Conservation (phyloP, 2,797 vertebrate species). For the Oreochromis mossambicus region DNA sequence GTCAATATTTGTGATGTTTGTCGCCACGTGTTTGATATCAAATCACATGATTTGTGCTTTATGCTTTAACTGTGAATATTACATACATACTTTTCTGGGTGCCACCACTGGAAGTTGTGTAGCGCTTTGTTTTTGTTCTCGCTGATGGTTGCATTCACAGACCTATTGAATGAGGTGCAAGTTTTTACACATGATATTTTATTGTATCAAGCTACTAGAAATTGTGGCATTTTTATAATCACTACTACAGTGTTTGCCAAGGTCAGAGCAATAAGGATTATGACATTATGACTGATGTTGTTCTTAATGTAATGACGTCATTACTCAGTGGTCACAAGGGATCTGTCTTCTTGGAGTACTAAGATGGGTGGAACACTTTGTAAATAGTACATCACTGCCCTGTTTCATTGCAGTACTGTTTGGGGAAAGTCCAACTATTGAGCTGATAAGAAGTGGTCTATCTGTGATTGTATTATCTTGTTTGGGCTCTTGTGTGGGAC, state of each 20-base stretch:
- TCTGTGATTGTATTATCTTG: not conserved
- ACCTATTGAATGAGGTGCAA: constrained; percentile 15
- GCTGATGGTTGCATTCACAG: not conserved
- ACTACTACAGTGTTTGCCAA: not conserved
- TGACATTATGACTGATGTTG: not conserved
- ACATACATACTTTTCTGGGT: not conserved
- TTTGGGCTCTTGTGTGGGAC: constrained; percentile 1
- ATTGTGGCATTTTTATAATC: constrained; percentile 10
- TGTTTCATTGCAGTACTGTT: not conserved
- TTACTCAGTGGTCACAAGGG: not conserved
- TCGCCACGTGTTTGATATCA: not conserved
- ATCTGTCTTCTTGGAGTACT: not conserved
- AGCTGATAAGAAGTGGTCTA: not conserved
- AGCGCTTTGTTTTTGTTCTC: not conserved
- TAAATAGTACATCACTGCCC: not conserved
- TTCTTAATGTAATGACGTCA: constrained; percentile 14
- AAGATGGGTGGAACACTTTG: constrained; percentile 10
- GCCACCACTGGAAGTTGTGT: not conserved
- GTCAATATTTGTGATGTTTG: not conserved
- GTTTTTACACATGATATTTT: constrained; percentile 15
- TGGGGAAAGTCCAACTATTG: not conserved
- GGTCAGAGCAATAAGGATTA: not conserved
- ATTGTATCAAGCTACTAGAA: not conserved
- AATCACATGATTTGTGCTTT: not conserved
- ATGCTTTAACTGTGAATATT: not conserved